phyloP scores from a whole-genome alignment of 2,113 vertebrate genomes.

The Empidonax traillii region DNA sequence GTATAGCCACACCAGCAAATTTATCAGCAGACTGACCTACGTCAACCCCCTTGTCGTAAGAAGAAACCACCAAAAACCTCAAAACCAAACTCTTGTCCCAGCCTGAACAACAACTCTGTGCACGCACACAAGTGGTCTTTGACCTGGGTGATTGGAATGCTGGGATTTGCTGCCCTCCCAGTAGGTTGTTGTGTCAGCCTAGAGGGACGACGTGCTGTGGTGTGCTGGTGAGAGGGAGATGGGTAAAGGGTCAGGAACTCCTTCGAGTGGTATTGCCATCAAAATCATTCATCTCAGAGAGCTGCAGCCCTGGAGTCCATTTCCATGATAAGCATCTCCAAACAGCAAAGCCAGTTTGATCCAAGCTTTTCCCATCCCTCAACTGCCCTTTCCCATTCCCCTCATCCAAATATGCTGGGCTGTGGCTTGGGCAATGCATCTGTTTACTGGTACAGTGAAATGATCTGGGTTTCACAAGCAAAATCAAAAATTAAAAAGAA shows the following conservation, averaged over 20 bases:
- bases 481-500: neutral
- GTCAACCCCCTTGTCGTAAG: neutral
- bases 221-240: rapidly evolving
- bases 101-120: neutral
- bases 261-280: neutral
- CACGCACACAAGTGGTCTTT: neutral
- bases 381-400: neutral
- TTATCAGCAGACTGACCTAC: neutral
- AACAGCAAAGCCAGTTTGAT: neutral
- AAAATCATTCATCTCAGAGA: rapidly evolving
- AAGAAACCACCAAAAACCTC: neutral
- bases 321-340: neutral
- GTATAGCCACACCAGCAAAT: neutral
- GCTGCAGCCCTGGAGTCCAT: neutral
- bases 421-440: neutral
- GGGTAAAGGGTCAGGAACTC: neutral
- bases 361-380: neutral
- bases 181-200: neutral
- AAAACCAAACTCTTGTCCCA: neutral
- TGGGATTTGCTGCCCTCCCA: neutral
- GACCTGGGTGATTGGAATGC: neutral
- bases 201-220: neutral
- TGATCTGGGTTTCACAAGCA: neutral
- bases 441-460: neutral
- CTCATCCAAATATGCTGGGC: neutral